Evolutionary conservation across 2,113 vertebrate genomes (phyloP).

Genomic region (Brevimyrus niger): DNA sequence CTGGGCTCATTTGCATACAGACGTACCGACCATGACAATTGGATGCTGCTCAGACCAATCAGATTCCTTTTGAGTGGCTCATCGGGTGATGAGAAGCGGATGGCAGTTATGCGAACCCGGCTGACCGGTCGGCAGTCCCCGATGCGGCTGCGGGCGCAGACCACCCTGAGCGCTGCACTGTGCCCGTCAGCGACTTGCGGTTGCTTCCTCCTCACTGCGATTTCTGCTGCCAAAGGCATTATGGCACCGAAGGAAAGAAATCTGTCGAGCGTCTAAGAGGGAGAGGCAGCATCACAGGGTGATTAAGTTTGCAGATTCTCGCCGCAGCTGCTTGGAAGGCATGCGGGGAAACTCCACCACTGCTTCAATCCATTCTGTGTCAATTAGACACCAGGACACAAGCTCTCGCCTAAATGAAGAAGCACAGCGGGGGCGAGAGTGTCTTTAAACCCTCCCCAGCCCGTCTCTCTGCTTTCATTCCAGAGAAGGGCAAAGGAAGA

Average conservation of each 20-base stretch:
- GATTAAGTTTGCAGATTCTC: neutral
- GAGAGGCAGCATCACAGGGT: neutral
- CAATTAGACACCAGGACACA: neutral
- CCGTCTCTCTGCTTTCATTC: neutral
- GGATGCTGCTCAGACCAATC: neutral
- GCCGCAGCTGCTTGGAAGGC: neutral
- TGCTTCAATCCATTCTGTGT: neutral
- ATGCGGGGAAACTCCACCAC: neutral
- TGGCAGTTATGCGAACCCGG: neutral
- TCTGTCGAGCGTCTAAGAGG: neutral
- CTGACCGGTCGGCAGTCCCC: neutral
- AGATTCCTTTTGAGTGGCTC: neutral
- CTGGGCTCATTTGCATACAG: slow-evolving; percentile 18
- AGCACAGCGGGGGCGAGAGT: neutral
- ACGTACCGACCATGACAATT: neutral
- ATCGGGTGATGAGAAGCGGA: neutral
- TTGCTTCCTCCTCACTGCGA: too few relatives aligned
- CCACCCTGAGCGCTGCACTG: neutral
- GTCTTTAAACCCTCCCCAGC: neutral
- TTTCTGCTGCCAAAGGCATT: neutral
- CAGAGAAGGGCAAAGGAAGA: neutral
- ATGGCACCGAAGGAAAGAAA: neutral
- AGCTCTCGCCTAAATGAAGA: neutral
- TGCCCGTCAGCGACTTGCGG: neutral
- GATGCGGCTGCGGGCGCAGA: neutral